Evolutionary conservation across 1,140 invertebrate genomes (phyloP).

Genomic region (Macrostomum lignano): DNA sequence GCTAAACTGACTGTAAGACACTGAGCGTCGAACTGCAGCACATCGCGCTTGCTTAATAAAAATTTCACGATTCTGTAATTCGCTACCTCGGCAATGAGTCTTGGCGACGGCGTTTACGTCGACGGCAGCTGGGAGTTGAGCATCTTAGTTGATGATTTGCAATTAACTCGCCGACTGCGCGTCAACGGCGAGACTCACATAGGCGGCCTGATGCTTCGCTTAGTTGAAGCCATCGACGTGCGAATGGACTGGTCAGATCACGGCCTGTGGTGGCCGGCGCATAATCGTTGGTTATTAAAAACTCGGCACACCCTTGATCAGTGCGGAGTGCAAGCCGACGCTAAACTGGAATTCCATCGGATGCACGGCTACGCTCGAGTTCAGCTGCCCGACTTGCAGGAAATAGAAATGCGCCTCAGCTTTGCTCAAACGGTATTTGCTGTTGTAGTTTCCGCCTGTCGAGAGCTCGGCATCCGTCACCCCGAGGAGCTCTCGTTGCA

Average conservation of each 20-base stretch:
- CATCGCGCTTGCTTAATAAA: too few species aligned
- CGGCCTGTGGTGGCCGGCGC: constrained; percentile 86
- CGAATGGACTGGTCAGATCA: constrained; percentile 99
- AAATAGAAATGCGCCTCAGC: constrained; percentile 65
- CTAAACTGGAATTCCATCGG: constrained; percentile 77
- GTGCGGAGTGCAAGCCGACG: constrained; percentile 79
- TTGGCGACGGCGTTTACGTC: too few species aligned
- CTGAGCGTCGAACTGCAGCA: too few species aligned
- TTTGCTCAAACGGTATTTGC: constrained; percentile 86
- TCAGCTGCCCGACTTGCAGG: constrained; percentile 67
- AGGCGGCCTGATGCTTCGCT: constrained; percentile 92
- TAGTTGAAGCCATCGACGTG: too few species aligned
- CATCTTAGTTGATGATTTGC: too few species aligned
- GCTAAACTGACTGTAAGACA: too few species aligned
- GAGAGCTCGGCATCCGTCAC: constrained; percentile 67
- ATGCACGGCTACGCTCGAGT: constrained; percentile 78
- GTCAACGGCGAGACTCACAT: constrained; percentile 93
- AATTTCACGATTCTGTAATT: too few species aligned
- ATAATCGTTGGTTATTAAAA: constrained; percentile 67
- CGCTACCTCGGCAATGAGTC: too few species aligned
- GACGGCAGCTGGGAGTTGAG: too few species aligned
- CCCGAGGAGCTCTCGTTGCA: constrained; percentile 81
- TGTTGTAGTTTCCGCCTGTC: constrained; percentile 67
- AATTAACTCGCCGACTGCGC: too few species aligned
- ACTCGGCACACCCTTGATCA: constrained; percentile 83